These are phyloP conservation scores for Temnothorax unifasciatus DNA, from an alignment of 2,888 invertebrate species.

Conservation along the genomic window DNA sequence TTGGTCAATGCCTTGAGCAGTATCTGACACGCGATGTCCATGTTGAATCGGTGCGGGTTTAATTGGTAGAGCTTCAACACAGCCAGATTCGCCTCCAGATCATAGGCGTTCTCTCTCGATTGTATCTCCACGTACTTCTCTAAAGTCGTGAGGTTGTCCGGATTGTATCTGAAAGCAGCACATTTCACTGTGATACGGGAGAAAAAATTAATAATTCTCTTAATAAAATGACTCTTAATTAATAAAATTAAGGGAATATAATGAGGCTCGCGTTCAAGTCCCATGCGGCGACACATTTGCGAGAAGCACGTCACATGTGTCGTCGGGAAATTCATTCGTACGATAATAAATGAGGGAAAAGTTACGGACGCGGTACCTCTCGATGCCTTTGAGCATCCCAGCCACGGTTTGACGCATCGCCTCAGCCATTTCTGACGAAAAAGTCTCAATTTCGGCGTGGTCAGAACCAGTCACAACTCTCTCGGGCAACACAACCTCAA, in stretches of 20 bases:
- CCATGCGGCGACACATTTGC: neutral
- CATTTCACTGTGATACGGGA: neutral
- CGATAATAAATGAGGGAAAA: neutral
- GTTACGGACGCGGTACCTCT: slow-evolving; percentile 90
- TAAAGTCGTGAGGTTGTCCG: slow-evolving; percentile 95
- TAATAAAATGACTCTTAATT: neutral
- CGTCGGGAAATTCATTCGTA: neutral
- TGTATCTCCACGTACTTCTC: slow-evolving; percentile 98
- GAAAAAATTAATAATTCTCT: too few species aligned
- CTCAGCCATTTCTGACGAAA: slow-evolving; percentile 89
- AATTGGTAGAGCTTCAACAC: slow-evolving; percentile 99
- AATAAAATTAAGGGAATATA: neutral
- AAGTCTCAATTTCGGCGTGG: neutral
- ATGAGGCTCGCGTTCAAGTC: neutral
- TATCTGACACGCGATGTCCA: slow-evolving; percentile 95
- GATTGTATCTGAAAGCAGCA: slow-evolving; percentile 93
- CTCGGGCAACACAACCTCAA: neutral
- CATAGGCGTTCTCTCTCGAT: slow-evolving; percentile 96
- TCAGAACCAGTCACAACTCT: too few species aligned
- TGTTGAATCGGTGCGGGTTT: slow-evolving; percentile 95
- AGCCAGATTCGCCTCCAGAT: slow-evolving; percentile 98
- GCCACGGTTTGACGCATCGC: slow-evolving; percentile 95
- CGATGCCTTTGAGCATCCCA: slow-evolving; percentile 95
- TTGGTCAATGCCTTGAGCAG: slow-evolving; percentile 98
- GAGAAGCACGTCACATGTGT: neutral